Evolutionary conservation across 1,140 invertebrate genomes (phyloP).

Genomic region (Helicoverpa armigera): DNA sequence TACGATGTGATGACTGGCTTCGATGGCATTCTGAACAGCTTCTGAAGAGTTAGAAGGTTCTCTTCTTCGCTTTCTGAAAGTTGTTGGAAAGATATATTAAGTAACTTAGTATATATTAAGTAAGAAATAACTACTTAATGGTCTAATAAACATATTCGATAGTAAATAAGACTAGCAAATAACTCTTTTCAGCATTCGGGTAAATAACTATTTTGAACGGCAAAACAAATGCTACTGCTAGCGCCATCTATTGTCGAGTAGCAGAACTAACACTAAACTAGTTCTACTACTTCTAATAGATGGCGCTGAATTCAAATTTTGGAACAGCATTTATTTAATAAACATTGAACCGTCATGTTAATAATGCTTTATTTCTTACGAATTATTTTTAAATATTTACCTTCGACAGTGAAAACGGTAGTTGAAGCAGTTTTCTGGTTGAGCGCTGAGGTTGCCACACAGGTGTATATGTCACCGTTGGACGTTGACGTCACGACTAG

Average conservation of each 20-base stretch:
- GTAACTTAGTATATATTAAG: too few relatives aligned
- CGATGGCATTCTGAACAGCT: constrained; percentile 76
- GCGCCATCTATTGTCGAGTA: constrained; percentile 39
- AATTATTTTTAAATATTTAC: constrained; percentile 53
- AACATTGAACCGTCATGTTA: too few relatives aligned
- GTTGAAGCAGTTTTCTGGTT: constrained; percentile 87
- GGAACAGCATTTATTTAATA: neutral
- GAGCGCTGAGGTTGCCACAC: constrained; percentile 89
- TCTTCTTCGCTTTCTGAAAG: constrained; percentile 65
- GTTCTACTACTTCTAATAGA: neutral
- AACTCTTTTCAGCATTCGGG: neutral
- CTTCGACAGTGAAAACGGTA: constrained; percentile 80
- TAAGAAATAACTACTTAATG: too few relatives aligned
- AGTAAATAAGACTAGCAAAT: neutral
- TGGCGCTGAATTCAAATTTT: neutral
- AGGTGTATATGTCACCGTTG: constrained; percentile 89
- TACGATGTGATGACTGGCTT: constrained; percentile 87
- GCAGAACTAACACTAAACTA: neutral
- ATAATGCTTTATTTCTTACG: too few relatives aligned
- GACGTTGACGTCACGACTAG: constrained; percentile 89
- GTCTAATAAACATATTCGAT: too few relatives aligned
- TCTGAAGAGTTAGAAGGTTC: constrained; percentile 68
- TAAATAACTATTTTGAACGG: too few relatives aligned
- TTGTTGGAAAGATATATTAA: constrained; percentile 7
- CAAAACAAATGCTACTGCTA: neutral